phyloP scores from a whole-genome alignment of 2,113 vertebrate genomes.

The Halichoeres trimaculatus region DNA sequence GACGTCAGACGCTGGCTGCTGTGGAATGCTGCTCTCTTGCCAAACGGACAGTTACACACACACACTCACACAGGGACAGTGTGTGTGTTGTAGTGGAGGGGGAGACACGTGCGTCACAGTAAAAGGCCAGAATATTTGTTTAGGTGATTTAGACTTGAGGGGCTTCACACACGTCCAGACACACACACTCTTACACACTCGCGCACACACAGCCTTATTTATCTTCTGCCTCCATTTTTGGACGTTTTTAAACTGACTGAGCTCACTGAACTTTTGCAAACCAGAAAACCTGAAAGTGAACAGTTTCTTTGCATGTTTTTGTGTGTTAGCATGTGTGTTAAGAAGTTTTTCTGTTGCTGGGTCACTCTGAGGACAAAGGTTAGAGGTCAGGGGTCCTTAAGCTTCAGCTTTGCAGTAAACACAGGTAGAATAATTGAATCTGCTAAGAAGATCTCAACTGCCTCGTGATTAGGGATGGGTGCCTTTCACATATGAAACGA shows the following conservation, averaged over 20 bases:
- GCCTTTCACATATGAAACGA: no score
- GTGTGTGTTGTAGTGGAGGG: slow-evolving; percentile 70
- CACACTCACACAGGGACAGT: slow-evolving; percentile 52
- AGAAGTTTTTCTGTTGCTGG: no score
- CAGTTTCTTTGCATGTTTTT: background rate
- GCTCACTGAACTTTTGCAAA: slow-evolving; percentile 11
- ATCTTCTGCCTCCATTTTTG: slow-evolving; percentile 19
- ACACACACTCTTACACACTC: background rate
- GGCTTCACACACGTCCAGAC: slow-evolving; percentile 27
- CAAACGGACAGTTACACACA: slow-evolving; percentile 65
- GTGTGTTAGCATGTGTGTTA: background rate
- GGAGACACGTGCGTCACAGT: slow-evolving; percentile 76
- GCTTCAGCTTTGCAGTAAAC: no score
- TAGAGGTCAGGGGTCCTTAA: no score
- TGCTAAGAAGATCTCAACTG: no score
- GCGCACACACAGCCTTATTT: slow-evolving; percentile 37
- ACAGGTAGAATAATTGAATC: no score
- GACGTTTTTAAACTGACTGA: slow-evolving; percentile 9
- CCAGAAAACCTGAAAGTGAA: slow-evolving; percentile 4
- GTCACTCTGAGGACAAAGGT: no score
- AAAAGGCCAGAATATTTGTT: slow-evolving; percentile 77
- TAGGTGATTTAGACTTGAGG: slow-evolving; percentile 71
- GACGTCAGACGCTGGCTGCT: slow-evolving; percentile 80
- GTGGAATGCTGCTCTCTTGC: slow-evolving; percentile 75
- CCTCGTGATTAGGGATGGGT: no score